Percentiles rank a stretch among this genome's conserved stretches.
These are phyloP conservation scores for Meteorus colon DNA, from an alignment of 2,888 invertebrate species.

Conservation along the genomic window DNA sequence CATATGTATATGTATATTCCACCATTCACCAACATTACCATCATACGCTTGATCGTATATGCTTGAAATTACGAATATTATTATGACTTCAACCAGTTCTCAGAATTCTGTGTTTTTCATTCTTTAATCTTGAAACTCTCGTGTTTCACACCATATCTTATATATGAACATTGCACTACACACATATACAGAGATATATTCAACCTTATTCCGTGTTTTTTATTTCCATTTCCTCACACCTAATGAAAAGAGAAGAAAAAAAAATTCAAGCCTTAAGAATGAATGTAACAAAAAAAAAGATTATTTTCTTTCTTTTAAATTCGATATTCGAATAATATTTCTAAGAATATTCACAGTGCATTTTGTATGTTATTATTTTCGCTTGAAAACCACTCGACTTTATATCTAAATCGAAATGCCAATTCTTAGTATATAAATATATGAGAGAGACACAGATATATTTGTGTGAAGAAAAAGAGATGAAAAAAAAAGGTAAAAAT, in stretches of 20 bases:
- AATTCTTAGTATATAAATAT: conserved; percentile 49
- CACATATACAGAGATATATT: conserved; percentile 15
- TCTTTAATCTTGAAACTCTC: conserved; percentile 72
- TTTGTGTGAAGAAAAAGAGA: background rate
- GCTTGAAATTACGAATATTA: conserved; percentile 72
- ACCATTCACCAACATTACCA: conserved; percentile 12
- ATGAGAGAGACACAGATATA: conserved; percentile 48
- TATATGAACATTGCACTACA: conserved; percentile 45
- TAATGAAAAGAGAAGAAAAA: background rate
- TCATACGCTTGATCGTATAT: conserved; percentile 31
- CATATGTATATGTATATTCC: background rate
- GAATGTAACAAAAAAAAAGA: background rate
- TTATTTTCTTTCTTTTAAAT: background rate
- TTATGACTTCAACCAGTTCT: conserved; percentile 71
- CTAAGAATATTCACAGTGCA: background rate
- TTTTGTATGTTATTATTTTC: background rate
- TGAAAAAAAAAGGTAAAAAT: background rate
- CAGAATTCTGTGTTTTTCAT: conserved; percentile 72
- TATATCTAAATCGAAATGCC: conserved; percentile 45
- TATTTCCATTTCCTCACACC: conserved; percentile 9
- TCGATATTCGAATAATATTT: background rate
- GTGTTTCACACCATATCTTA: conserved; percentile 70
- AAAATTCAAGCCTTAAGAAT: background rate
- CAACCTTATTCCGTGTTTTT: conserved; percentile 14
- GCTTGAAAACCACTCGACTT: conserved; percentile 10